These are phyloP conservation scores for Melinaea marsaeus DNA, from an alignment of 2,888 invertebrate species.

Conservation along the genomic window DNA sequence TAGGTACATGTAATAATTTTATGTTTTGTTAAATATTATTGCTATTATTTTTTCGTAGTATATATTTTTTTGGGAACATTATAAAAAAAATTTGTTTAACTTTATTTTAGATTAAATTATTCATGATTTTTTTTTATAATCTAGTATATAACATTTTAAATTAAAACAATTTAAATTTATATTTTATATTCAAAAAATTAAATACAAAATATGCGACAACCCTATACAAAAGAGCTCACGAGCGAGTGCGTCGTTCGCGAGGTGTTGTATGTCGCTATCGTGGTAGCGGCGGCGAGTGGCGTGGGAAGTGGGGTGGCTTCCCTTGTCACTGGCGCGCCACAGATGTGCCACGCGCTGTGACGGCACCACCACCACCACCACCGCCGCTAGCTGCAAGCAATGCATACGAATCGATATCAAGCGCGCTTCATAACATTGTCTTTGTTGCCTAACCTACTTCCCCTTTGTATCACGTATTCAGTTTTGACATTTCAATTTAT, in stretches of 20 bases:
- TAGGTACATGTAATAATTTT: background rate
- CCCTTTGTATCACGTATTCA: constrained; percentile 28
- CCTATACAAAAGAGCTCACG: constrained; percentile 61
- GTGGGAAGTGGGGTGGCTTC: constrained; percentile 33
- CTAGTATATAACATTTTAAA: too few species aligned
- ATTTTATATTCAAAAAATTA: too few species aligned
- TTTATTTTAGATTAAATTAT: too few species aligned
- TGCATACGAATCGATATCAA: constrained; percentile 72
- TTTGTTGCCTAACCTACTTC: constrained; percentile 73
- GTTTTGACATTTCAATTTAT: constrained; percentile 35
- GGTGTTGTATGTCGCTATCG: constrained; percentile 74
- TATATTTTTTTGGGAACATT: too few species aligned
- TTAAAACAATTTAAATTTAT: too few species aligned
- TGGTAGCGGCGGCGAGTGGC: constrained; percentile 44
- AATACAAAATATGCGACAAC: constrained; percentile 39
- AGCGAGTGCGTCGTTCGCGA: constrained; percentile 67
- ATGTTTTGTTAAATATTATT: background rate
- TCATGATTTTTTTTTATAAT: too few species aligned
- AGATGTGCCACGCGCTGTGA: constrained; percentile 49
- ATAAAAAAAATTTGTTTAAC: too few species aligned
- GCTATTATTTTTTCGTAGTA: too few species aligned
- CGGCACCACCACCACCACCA: constrained; percentile 34
- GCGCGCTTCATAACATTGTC: constrained; percentile 65
- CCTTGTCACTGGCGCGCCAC: constrained; percentile 58
- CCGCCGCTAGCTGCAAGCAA: constrained; percentile 44